Base-by-base conservation (phyloP, 2,113 vertebrate genomes). In the Siphamia tubifer region DNA sequence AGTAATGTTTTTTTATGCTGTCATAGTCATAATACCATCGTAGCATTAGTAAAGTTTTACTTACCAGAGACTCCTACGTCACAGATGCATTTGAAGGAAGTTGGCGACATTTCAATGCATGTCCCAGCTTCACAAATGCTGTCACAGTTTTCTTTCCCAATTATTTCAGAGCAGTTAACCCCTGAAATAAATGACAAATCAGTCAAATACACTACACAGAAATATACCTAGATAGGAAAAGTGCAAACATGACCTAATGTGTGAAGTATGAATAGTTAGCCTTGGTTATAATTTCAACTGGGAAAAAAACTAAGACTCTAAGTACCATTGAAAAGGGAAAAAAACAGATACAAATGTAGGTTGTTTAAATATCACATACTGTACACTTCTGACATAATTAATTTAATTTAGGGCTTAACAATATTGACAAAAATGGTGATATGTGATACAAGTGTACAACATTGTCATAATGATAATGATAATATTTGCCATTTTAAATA, bases 161-260 rank as follows among this genome's bases (percentile, higher is more conserved):
- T 65, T 27, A 95, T 72, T 89, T 96, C 91, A 34, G 92, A 92
- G 82, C 91, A 95, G 79, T 93, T 94, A 60, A 87, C 83, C 15
- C 92, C 94, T 95, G n/a, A 71, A 83, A 74, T 6, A 63, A 61
- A 77, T 4, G 60, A 17, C 42, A 86, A 62, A 11, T 31, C 5
- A 49, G 44, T 19, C 31, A 15, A 27, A 6, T 4, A n/a, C n/a
- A n/a, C 11, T 34, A 23, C 9, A 67, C 13, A 61, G 16, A 48
- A 20, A 32, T 4, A 7, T 43, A 15, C 1, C 13, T 13, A 12
- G 12, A 42, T 19, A n/a, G n/a, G n/a, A n/a, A n/a, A n/a, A n/a
- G n/a, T n/a, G n/a, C n/a, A n/a, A n/a, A n/a, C n/a, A n/a, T n/a
- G n/a, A n/a, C n/a, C n/a, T n/a, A n/a, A n/a, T n/a, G n/a, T n/a